Conservation (phyloP, 2,888 invertebrate genomes). For the Melitaea athalia region DNA sequence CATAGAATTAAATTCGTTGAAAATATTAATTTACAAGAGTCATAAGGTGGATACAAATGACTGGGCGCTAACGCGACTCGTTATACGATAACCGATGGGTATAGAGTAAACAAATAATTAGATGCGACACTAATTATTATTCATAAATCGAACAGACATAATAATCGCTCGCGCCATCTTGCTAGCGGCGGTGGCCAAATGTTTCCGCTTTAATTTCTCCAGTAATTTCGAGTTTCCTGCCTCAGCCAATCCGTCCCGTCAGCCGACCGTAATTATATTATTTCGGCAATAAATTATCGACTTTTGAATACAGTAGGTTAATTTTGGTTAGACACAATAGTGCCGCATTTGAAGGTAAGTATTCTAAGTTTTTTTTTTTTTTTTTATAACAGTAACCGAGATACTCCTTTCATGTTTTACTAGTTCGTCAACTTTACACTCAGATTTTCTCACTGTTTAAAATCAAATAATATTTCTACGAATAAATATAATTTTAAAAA, state of each 20-base stretch:
- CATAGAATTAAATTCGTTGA: no score
- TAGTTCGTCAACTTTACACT: neutral
- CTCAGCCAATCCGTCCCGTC: constrained; percentile 79
- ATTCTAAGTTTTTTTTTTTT: neutral
- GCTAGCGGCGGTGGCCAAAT: constrained; percentile 80
- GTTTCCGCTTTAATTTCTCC: constrained; percentile 83
- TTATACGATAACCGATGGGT: constrained; percentile 31
- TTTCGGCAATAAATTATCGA: constrained; percentile 82
- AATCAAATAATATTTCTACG: neutral
- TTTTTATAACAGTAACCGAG: neutral
- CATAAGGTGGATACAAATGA: constrained; percentile 1
- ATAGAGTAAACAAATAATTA: constrained; percentile 61
- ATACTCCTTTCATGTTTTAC: neutral
- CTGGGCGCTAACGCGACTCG: constrained; percentile 13
- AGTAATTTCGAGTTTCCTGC: constrained; percentile 80
- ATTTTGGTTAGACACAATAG: constrained; percentile 70
- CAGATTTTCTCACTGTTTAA: neutral
- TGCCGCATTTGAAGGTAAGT: constrained; percentile 41
- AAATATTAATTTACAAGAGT: neutral
- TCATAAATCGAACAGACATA: constrained; percentile 76
- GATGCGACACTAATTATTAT: constrained; percentile 70
- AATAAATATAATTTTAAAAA: no score
- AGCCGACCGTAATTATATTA: constrained; percentile 80
- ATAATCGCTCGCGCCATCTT: constrained; percentile 78
- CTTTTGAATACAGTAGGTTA: constrained; percentile 76